A percentile compares a stretch with the other conserved stretches of the same genome.
phyloP scores from a whole-genome alignment of 1,140 invertebrate genomes.

The Pogonognathellus flavescens region DNA sequence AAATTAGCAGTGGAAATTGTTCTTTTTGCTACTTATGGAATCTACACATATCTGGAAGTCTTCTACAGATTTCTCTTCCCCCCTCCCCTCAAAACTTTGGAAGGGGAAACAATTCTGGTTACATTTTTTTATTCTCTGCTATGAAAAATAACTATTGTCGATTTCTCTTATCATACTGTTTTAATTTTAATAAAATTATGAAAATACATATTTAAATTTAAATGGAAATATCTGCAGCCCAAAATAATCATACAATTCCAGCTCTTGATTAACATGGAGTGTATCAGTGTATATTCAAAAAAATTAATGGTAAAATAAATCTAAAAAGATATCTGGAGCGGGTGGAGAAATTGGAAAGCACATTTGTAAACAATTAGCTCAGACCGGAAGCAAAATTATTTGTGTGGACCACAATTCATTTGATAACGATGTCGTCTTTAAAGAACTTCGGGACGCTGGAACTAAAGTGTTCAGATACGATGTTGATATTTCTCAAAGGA shows the following conservation, averaged over 20 bases:
- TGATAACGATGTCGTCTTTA: conserved; percentile 53
- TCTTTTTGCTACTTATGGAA: not conserved
- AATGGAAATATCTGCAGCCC: no score
- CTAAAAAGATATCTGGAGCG: conserved; percentile 62
- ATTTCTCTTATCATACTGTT: no score
- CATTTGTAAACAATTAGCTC: conserved; percentile 56
- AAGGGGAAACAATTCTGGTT: conserved; percentile 25
- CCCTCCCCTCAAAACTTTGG: not conserved
- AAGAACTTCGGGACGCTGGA: conserved; percentile 53
- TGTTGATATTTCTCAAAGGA: conserved; percentile 61
- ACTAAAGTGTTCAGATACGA: conserved; percentile 57
- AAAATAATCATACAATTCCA: no score
- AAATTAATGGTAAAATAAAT: no score
- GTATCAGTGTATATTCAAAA: no score
- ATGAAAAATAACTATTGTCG: no score
- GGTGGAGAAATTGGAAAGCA: conserved; percentile 64
- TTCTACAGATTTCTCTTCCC: conserved; percentile 15
- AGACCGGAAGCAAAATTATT: conserved; percentile 53
- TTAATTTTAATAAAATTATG: no score
- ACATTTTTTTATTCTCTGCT: no score
- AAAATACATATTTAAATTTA: no score
- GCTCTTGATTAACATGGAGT: no score
- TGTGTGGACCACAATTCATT: conserved; percentile 62
- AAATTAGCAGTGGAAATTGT: not conserved
- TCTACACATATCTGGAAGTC: conserved; percentile 10